These are phyloP conservation scores for Flabesymbios commensalis DNA, from an alignment of 2,888 invertebrate species.

Conservation along the genomic window DNA sequence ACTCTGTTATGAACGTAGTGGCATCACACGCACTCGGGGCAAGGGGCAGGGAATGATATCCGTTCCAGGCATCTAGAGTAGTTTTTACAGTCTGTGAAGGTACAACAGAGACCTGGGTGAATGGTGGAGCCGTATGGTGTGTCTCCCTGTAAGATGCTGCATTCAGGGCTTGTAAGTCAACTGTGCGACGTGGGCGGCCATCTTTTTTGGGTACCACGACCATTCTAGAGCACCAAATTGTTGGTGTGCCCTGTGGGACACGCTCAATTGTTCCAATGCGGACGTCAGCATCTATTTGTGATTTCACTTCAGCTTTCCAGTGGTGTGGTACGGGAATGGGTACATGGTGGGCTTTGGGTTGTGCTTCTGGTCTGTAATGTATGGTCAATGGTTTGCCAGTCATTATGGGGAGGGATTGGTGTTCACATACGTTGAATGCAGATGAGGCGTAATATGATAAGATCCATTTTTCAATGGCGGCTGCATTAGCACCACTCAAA, in stretches of 20 bases:
- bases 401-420: slow-evolving; percentile 26
- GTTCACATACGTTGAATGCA: slow-evolving; percentile 28
- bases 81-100: slow-evolving; percentile 14
- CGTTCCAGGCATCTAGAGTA: not conserved
- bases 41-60: slow-evolving; percentile 8
- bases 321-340: slow-evolving; percentile 26
- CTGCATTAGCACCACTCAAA: slow-evolving; percentile 14
- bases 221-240: no score
- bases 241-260: slow-evolving; percentile 16
- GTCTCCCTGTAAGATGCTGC: slow-evolving; percentile 34
- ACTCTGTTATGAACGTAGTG: slow-evolving; percentile 33
- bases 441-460: slow-evolving; percentile 17
- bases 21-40: slow-evolving; percentile 10
- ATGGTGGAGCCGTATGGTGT: slow-evolving; percentile 35
- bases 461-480: slow-evolving; percentile 10
- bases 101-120: slow-evolving; percentile 35
- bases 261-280: slow-evolving; percentile 24
- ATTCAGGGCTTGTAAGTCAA: slow-evolving; percentile 42
- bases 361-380: slow-evolving; percentile 24
- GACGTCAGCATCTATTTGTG: slow-evolving; percentile 24
- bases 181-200: slow-evolving; percentile 22
- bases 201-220: not conserved
- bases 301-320: slow-evolving; percentile 24
- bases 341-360: slow-evolving; percentile 21
- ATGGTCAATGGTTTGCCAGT: slow-evolving; percentile 16